Percentiles rank a stretch among this genome's conserved stretches.
Conservation (phyloP, 2,888 invertebrate species). For the Bibio marci region DNA sequence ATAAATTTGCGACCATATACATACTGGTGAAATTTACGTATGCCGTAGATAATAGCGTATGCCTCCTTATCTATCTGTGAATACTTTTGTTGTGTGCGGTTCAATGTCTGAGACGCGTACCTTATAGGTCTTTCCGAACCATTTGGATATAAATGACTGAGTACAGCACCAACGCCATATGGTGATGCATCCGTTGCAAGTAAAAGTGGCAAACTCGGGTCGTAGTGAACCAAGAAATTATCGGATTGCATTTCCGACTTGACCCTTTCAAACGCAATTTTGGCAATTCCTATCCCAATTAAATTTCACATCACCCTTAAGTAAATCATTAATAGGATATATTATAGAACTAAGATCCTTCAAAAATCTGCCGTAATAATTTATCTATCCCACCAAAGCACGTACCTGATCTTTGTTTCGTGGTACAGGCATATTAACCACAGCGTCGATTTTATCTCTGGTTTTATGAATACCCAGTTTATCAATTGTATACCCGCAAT, state of each 20-base stretch:
- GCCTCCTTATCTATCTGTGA: slow-evolving; percentile 17
- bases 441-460: slow-evolving; percentile 16
- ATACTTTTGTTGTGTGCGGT: slow-evolving; percentile 15
- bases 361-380: slow-evolving; percentile 20
- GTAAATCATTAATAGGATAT: slow-evolving; percentile 12
- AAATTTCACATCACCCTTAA: slow-evolving; percentile 13
- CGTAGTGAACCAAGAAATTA: slow-evolving; percentile 13
- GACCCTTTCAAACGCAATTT: slow-evolving; percentile 12
- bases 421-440: slow-evolving; percentile 13
- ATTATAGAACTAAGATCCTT: slow-evolving; percentile 15
- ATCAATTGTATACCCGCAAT: slow-evolving; percentile 17
- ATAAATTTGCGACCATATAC: slow-evolving; percentile 22
- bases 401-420: slow-evolving; percentile 14
- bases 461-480: slow-evolving; percentile 17
- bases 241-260: slow-evolving; percentile 15
- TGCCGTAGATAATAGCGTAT: slow-evolving; percentile 20
- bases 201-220: slow-evolving; percentile 14
- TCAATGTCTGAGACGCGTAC: slow-evolving; percentile 20
- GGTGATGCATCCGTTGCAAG: slow-evolving; percentile 16
- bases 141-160: slow-evolving; percentile 18
- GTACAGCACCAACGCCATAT: slow-evolving; percentile 17
- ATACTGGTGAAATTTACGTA: slow-evolving; percentile 23
- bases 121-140: slow-evolving; percentile 21
- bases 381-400: slow-evolving; percentile 16
- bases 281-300: slow-evolving; percentile 12